Conservation (phyloP, 2,888 invertebrate genomes). For the Calliphora vomitoria region DNA sequence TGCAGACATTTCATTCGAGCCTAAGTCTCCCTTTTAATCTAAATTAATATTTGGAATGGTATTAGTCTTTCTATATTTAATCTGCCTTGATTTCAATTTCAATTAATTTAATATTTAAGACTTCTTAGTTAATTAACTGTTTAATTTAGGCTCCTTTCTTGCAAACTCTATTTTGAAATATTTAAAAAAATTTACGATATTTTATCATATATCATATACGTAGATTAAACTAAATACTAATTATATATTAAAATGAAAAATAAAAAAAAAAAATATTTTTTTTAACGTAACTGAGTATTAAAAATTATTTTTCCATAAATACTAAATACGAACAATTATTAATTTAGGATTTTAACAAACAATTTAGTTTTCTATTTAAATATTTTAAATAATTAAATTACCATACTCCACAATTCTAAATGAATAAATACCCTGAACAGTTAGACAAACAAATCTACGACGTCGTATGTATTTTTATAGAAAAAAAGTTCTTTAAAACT, state of each 20-base stretch:
- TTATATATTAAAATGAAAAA: background rate
- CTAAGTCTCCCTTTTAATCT: too few relatives aligned
- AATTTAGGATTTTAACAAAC: background rate
- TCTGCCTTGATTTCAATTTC: too few relatives aligned
- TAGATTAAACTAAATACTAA: too few relatives aligned
- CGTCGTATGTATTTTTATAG: background rate
- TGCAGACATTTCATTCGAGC: too few relatives aligned
- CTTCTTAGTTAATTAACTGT: too few relatives aligned
- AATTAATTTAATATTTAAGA: too few relatives aligned
- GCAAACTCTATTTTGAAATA: too few relatives aligned
- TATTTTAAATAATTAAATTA: constrained; percentile 43
- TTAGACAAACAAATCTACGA: background rate
- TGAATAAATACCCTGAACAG: background rate
- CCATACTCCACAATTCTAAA: background rate
- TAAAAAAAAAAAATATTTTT: background rate
- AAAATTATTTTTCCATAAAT: background rate
- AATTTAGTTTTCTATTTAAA: constrained; percentile 6
- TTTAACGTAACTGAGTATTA: background rate
- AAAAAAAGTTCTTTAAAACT: constrained; percentile 17
- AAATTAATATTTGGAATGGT: too few relatives aligned
- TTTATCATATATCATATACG: too few relatives aligned
- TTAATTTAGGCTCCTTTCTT: too few relatives aligned
- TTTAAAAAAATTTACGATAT: too few relatives aligned
- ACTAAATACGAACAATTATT: constrained; percentile 1
- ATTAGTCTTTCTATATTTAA: too few relatives aligned